A percentile compares a stretch with the other conserved stretches of the same genome.
Conservation (phyloP, 2,113 vertebrate genomes). For the Diadophis punctatus region DNA sequence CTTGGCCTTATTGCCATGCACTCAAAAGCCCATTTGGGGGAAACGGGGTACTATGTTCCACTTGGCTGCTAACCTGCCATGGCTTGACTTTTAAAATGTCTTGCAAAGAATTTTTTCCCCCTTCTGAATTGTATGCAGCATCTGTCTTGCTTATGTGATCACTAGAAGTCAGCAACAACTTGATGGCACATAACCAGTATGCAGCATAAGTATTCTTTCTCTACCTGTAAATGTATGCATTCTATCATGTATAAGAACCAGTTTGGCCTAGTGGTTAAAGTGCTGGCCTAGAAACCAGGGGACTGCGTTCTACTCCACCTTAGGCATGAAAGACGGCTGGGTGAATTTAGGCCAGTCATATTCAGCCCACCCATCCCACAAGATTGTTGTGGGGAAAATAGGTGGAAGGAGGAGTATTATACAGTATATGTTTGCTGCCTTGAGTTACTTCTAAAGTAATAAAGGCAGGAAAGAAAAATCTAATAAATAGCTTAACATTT, state of each 20-base stretch:
- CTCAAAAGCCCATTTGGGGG: no score
- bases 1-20: no score
- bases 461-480: background rate
- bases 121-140: background rate
- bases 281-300: background rate
- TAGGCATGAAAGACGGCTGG: background rate
- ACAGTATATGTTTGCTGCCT: background rate
- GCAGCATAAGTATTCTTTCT: background rate
- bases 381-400: background rate
- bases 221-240: background rate
- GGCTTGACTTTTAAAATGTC: background rate
- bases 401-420: background rate
- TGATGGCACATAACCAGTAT: background rate
- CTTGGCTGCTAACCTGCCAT: background rate
- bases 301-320: background rate
- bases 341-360: background rate
- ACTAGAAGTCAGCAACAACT: background rate
- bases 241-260: background rate
- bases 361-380: background rate
- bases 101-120: background rate
- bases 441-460: background rate
- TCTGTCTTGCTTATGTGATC: background rate
- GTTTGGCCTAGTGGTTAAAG: background rate
- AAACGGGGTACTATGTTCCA: background rate
- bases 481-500: background rate